Evolutionary conservation across 2,113 vertebrate species (phyloP), one percentile per base, ranked within the genome.

Genomic region (Pipra filicauda): DNA sequence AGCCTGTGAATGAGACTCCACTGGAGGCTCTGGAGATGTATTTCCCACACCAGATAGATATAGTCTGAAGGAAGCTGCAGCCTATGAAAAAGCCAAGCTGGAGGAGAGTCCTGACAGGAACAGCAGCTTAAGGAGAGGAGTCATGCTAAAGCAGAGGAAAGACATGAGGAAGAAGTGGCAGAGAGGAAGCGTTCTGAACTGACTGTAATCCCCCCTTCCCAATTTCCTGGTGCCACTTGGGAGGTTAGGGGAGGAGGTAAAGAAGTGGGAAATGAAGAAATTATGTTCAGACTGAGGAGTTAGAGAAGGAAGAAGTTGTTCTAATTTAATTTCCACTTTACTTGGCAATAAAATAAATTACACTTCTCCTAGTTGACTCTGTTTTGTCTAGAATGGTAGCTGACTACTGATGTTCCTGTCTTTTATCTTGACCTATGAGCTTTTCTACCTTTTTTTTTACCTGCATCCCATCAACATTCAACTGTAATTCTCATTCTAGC

Each of bases 261-360:
- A 46, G 28, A 21, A 66, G 17, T 37, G 2, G 14, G 18, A 24
- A 84, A 62, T 6, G 17, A 66, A 75, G 31, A 10, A 49, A 24
- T 26, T 3, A 16, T 3, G 0, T 51, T 81, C 49, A 65, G 35
- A 9, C 18, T 39, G 64, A 70, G 17, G 9, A 55, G 2, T 0
- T 33, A 15, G 7, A 24, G 4, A 28, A 52, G 10, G 5, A 66
- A 75, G 13, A 44, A 27, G 5, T 19, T 33, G 2, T 22, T 73
- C 41, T 12, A 7, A 1, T 14, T 46, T 24, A 51, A 52, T 28
- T 26, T 52, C 15, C 30, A 54, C 15, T 58, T 73, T 26, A 78
- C 65, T 27, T 66, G 15, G 11, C 13, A 59, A 81, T 44, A 76
- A 31, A 41, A 73, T 55, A 78, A 65, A 75, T 57, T 57, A 46